Evolutionary conservation across 2,888 invertebrate genomes (phyloP).

Genomic region (Trichogramma dendrolimi): DNA sequence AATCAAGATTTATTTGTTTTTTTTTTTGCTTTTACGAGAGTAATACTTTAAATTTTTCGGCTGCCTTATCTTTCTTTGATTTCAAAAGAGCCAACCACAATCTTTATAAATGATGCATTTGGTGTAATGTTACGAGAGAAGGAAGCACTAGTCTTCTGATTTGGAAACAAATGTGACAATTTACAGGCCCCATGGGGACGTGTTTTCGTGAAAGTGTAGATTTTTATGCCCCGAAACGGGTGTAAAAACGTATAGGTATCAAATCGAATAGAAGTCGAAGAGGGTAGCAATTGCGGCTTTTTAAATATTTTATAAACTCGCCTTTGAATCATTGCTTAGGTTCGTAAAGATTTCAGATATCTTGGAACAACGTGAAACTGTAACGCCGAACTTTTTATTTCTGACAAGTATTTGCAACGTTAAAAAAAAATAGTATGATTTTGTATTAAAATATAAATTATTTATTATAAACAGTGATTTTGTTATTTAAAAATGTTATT

Average conservation of each 20-base stretch:
- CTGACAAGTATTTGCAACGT: no score
- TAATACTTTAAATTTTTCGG: not conserved
- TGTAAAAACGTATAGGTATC: not conserved
- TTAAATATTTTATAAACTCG: slow-evolving; percentile 6
- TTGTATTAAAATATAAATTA: no score
- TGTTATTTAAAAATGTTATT: no score
- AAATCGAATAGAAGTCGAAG: not conserved
- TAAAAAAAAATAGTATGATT: no score
- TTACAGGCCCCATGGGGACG: slow-evolving; percentile 30
- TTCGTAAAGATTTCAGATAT: not conserved
- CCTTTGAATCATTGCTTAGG: slow-evolving; percentile 2
- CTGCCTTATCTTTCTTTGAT: not conserved
- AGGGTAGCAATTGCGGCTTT: not conserved
- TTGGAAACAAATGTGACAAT: slow-evolving; percentile 26
- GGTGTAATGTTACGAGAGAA: no score
- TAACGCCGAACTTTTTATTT: no score
- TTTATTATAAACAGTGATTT: no score
- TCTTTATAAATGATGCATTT: no score
- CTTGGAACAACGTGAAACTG: no score
- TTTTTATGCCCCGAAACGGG: not conserved
- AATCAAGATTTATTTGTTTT: no score
- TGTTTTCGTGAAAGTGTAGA: slow-evolving; percentile 5
- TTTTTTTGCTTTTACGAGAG: no score
- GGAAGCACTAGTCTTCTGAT: not conserved
- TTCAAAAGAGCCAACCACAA: not conserved